Evolutionary conservation across 2,888 invertebrate genomes (phyloP), one percentile per base, ranked within the genome.

Genomic region (Cetonia aurata): DNA sequence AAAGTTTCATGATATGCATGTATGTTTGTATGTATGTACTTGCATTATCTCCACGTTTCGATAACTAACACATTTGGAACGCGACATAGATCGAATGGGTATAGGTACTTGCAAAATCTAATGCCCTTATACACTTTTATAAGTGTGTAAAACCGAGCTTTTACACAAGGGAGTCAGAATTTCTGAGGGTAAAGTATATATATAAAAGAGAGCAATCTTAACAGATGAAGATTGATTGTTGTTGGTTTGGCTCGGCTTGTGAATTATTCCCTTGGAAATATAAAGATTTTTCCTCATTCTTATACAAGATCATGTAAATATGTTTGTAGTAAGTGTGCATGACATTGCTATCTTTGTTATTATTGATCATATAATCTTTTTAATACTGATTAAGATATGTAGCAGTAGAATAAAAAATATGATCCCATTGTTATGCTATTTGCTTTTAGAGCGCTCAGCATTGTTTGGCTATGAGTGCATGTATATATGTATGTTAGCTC

Each of bases 221-320:
- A 59, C 17, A 59, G 42, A 59, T 59, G 59, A 59, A 59, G 59
- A 59, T 59, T 59, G 59, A 59, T 59, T 59, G 59, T 59, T 59
- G 59, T 25, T 25, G 12, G 19, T 44, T 13, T 44, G 53, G 31
- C 53, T 25, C 4, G 25, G 4, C 25, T 25, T 25, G 3, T 25
- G 4, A 25, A 53, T 53, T 53, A 53, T 31, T 53, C 53, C 53
- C 59, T 17, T 59, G 59, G 44, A 59, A 44, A 37, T 59, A 59
- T 25, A 59, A 42, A 59, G 42, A 44, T 25, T 25, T 25, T 4
- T 4, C 4, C 25, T 25, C 25, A 25, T 25, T 25, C 25, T 25
- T 25, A 25, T 25, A 25, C 25, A 4, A 25, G 25, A 4, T 25
- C 3, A 25, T 25, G 25, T 25, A 25, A 25, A 25, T 25, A 25